Conservation (phyloP, 2,797 vertebrate species). For the Coregonus suidteri region DNA sequence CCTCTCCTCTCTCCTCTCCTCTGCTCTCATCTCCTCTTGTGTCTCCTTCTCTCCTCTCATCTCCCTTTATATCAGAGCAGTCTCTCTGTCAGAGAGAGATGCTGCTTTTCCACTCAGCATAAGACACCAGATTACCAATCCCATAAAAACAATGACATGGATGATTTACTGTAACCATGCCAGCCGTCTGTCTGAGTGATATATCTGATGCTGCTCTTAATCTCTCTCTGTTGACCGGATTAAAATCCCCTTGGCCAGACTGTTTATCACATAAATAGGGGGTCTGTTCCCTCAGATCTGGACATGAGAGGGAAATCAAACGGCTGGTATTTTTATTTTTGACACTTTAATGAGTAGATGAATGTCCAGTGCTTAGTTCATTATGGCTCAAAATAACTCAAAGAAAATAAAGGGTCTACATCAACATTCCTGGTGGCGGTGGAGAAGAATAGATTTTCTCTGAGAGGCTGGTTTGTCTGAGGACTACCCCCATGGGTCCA, state of each 20-base stretch:
- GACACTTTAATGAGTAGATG: constrained; percentile 71
- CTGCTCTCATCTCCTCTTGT: constrained; percentile 53
- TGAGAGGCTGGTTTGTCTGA: not conserved
- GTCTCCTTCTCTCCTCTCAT: constrained; percentile 16
- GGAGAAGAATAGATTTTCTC: constrained; percentile 47
- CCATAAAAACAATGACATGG: constrained; percentile 72
- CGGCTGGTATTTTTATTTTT: constrained; percentile 63
- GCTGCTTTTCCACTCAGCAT: constrained; percentile 61
- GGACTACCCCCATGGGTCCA: not conserved
- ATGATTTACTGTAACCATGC: constrained; percentile 58
- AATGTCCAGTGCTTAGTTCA: constrained; percentile 70
- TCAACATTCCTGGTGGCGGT: constrained; percentile 38
- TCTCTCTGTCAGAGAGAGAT: constrained; percentile 26
- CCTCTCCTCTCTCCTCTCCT: constrained; percentile 20
- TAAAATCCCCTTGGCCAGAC: constrained; percentile 65
- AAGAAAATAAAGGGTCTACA: too few species aligned
- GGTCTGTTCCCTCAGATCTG: constrained; percentile 61
- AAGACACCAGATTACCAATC: constrained; percentile 72
- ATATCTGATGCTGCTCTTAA: constrained; percentile 70
- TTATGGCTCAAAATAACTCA: constrained; percentile 64
- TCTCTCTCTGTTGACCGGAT: constrained; percentile 75
- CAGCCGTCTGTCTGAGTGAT: constrained; percentile 67
- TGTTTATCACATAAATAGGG: constrained; percentile 75
- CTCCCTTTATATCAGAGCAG: constrained; percentile 8
- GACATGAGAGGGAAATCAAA: constrained; percentile 68